Percentiles rank a stretch among this genome's conserved stretches.
Conservation (phyloP, 2,113 vertebrate genomes). For the Onychorhynchus coronatus region DNA sequence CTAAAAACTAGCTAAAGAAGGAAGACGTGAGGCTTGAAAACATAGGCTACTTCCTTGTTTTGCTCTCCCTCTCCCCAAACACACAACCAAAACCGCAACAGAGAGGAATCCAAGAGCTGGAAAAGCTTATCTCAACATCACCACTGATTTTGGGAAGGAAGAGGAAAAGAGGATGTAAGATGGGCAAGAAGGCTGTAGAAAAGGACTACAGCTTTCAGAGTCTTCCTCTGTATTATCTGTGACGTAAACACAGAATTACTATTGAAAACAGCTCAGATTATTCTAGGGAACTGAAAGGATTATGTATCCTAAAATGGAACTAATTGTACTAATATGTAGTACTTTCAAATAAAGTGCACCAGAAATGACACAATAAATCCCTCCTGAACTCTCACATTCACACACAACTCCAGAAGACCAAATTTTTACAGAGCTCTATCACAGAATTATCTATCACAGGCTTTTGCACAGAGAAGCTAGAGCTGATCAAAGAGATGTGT, state of each 20-base stretch:
- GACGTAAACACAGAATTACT: not conserved
- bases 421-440: not conserved
- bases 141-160: not conserved
- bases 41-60: not conserved
- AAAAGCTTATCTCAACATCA: not conserved
- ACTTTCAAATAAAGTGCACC: not conserved
- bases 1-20: not conserved
- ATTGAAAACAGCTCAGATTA: not conserved
- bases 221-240: not conserved
- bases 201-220: not conserved
- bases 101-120: not conserved
- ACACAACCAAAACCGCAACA: not conserved
- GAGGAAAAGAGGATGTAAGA: not conserved
- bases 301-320: not conserved
- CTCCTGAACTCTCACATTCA: not conserved
- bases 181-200: not conserved
- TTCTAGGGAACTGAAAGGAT: not conserved
- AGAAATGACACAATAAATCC: not conserved
- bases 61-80: not conserved
- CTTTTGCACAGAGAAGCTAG: not conserved
- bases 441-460: not conserved
- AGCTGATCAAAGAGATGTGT: not conserved
- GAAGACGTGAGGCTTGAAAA: not conserved
- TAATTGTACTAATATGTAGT: not conserved
- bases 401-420: not conserved